Evolutionary conservation across 1,140 invertebrate genomes (phyloP), one percentile per base, ranked within the genome.

Genomic region (Formica exsecta): DNA sequence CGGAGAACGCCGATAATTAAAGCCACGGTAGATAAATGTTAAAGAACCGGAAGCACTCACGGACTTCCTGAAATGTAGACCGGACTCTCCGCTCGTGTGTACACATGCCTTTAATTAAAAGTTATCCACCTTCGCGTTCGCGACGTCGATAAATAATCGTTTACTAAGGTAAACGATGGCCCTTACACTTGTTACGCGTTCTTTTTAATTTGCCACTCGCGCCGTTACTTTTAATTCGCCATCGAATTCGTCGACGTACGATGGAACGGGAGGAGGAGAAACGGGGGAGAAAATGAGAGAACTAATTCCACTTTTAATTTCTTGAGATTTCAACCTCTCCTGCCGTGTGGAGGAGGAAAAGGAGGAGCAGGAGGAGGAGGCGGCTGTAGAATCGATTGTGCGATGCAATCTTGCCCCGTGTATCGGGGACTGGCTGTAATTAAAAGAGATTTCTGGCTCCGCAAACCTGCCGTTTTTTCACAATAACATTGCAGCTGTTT

Each of bases 51-150:
- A 71, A 44, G 32, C 48, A 41, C 32, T 81, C 11, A 13, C 51
- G 36, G 25, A 38, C 1, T 16, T 51, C 48, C 61, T 36, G 79
- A 81, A 71, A 73, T 61, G 77, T 41, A 22, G 32, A 29, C 25
- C 16, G 11, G 11, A 54, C 32, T 36, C 44, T 70, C 19, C 76
- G 22, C 44, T 13, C 3, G 44, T 48, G 44, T 81, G 36, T 61
- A 74, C 66, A 86, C 62, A 75, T 54, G 85, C 64, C 74, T 89
- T 89, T 89, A 89, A 89, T 89, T 86, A 89, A 89, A 51, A 88
- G 44, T 54, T 70, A 80, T 54, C 32, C 64, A 3, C 61, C 25
- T 51, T 64, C 48, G 8, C 41, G 66, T 54, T 70, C 48, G 11
- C 57, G 11, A 25, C n/a, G 25, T 16, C 38, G 79, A 74, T 83